Conservation (phyloP, 2,113 vertebrate species). For the Kryptolebias marmoratus region DNA sequence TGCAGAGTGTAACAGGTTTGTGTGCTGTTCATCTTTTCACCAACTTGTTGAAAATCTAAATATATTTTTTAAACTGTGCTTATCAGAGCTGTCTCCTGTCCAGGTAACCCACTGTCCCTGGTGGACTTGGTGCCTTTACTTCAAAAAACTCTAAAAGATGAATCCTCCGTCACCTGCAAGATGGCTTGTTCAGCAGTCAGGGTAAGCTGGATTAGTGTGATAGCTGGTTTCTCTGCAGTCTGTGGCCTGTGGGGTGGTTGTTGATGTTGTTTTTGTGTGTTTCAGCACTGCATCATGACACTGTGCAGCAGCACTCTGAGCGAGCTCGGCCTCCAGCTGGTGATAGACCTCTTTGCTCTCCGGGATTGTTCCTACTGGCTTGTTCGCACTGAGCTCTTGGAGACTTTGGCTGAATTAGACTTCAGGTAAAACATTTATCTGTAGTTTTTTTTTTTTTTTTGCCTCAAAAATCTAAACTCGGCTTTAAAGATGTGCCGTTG, state of each 20-base stretch:
- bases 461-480: neutral
- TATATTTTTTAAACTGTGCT: neutral
- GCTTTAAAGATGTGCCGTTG: neutral
- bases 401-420: constrained; percentile 94
- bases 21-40: constrained; percentile 1
- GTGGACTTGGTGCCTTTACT: constrained; percentile 90
- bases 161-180: constrained; percentile 96
- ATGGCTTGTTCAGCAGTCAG: constrained; percentile 92
- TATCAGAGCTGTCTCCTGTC: neutral
- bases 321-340: constrained; percentile 89
- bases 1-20: constrained; percentile 87
- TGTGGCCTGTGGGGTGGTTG: neutral
- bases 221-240: neutral
- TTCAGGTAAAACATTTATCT: constrained; percentile 83
- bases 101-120: constrained; percentile 89
- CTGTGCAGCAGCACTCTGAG: constrained; percentile 91
- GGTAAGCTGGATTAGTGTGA: constrained; percentile 76
- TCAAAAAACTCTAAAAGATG: constrained; percentile 88
- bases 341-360: constrained; percentile 87
- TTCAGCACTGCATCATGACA: constrained; percentile 92
- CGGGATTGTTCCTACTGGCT: constrained; percentile 95
- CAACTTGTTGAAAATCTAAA: neutral
- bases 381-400: constrained; percentile 93
- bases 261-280: constrained; percentile 33
- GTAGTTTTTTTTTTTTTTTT: no score